phyloP scores from a whole-genome alignment of 2,113 vertebrate genomes.

The Chaetura pelagica region DNA sequence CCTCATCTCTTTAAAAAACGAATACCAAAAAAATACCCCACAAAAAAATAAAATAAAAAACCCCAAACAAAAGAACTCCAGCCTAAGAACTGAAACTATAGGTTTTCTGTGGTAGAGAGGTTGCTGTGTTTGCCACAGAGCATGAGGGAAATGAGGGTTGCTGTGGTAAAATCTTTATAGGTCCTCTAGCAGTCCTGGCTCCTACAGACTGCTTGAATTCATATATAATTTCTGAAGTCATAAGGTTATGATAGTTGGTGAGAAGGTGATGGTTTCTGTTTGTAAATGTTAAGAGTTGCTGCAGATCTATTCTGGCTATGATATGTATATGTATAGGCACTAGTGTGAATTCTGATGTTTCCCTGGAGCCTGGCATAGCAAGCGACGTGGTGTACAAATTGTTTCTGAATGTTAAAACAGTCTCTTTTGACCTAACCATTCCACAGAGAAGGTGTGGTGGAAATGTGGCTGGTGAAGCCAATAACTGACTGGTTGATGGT shows the following conservation, averaged over 20 bases:
- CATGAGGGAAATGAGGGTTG: background rate
- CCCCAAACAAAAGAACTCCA: background rate
- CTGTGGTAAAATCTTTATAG: background rate
- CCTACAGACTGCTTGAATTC: background rate
- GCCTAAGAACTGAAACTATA: rapidly evolving
- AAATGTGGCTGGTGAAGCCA: slow-evolving; percentile 73
- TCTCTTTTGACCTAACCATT: background rate
- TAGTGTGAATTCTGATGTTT: background rate
- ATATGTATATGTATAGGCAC: background rate
- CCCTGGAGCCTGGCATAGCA: background rate
- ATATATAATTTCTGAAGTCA: background rate
- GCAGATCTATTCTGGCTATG: background rate
- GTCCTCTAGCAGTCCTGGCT: background rate
- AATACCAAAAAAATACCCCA: too few relatives aligned
- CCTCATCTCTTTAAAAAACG: background rate
- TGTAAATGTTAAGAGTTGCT: background rate
- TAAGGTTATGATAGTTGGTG: background rate
- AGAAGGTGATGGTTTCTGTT: background rate
- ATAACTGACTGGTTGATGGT: slow-evolving; percentile 81
- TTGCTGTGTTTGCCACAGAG: background rate
- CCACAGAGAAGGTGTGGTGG: slow-evolving; percentile 15
- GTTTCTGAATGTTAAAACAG: slow-evolving; percentile 31
- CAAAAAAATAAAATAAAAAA: background rate
- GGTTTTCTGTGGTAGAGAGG: background rate
- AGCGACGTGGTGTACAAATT: background rate